phyloP scores from a whole-genome alignment of 2,113 vertebrate species.

The Otis tarda region DNA sequence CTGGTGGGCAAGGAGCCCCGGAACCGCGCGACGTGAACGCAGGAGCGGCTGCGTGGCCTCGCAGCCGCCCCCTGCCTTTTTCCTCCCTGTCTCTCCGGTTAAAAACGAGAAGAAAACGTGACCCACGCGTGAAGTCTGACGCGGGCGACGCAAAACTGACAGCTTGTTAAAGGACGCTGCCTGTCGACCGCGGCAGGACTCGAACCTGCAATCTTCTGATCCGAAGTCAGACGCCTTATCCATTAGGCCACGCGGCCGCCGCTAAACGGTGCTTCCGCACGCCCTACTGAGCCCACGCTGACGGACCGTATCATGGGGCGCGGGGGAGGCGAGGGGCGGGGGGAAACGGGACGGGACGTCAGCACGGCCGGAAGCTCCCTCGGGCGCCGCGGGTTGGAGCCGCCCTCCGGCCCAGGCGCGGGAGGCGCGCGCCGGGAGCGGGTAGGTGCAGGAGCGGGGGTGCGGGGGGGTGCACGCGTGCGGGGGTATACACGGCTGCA shows the following conservation, averaged over 20 bases:
- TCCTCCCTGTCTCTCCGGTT: fast-evolving
- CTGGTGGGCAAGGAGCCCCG: too few species aligned
- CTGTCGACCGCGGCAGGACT: constrained; percentile 62
- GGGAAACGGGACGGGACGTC: background rate
- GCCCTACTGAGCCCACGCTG: fast-evolving
- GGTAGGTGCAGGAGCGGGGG: too few species aligned
- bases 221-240: constrained; percentile 80
- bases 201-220: constrained; percentile 79
- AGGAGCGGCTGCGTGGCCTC: too few species aligned
- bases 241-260: constrained; percentile 57
- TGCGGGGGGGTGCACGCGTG: too few species aligned
- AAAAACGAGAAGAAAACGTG: background rate
- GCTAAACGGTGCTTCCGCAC: fast-evolving
- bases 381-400: background rate
- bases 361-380: background rate
- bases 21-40: fast-evolving
- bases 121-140: fast-evolving
- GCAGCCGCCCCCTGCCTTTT: fast-evolving
- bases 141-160: too few species aligned
- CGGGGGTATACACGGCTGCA: too few species aligned
- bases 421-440: fast-evolving
- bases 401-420: background rate
- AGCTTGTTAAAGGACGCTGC: too few species aligned
- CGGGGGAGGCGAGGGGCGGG: too few species aligned
- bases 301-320: fast-evolving